phyloP scores from a whole-genome alignment of 2,888 invertebrate genomes.

The Pherbina coryleti region DNA sequence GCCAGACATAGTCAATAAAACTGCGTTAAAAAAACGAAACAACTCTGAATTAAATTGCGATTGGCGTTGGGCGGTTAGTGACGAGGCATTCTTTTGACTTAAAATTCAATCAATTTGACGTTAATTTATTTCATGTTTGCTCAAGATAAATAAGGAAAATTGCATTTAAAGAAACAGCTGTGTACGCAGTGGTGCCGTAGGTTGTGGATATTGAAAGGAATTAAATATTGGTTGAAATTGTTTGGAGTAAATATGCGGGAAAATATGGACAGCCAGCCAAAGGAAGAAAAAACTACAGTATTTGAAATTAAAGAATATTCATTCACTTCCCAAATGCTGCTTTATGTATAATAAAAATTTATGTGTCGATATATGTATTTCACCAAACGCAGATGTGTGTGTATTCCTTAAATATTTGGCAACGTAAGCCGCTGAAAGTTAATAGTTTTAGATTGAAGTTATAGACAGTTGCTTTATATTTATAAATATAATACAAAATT shows the following conservation, averaged over 20 bases:
- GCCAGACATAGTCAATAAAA: not conserved
- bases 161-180: not conserved
- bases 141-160: not conserved
- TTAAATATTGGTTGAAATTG: not conserved
- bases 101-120: conserved; percentile 26
- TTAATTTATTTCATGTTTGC: conserved; percentile 27
- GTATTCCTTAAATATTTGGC: too few species aligned
- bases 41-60: not conserved
- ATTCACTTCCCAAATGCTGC: too few species aligned
- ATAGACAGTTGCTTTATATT: too few species aligned
- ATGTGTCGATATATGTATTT: too few species aligned
- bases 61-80: not conserved
- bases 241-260: not conserved
- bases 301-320: too few species aligned
- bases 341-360: too few species aligned
- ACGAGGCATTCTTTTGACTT: conserved; percentile 20
- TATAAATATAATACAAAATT: too few species aligned
- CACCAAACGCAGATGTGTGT: too few species aligned
- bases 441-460: too few species aligned
- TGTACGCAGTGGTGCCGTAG: not conserved
- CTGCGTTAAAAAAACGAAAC: not conserved
- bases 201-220: not conserved
- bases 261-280: not conserved
- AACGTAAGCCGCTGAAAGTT: too few species aligned
- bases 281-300: not conserved